Percentiles rank a stretch among this genome's conserved stretches.
phyloP scores from a whole-genome alignment of 2,888 invertebrate species.

The Dione juno region DNA sequence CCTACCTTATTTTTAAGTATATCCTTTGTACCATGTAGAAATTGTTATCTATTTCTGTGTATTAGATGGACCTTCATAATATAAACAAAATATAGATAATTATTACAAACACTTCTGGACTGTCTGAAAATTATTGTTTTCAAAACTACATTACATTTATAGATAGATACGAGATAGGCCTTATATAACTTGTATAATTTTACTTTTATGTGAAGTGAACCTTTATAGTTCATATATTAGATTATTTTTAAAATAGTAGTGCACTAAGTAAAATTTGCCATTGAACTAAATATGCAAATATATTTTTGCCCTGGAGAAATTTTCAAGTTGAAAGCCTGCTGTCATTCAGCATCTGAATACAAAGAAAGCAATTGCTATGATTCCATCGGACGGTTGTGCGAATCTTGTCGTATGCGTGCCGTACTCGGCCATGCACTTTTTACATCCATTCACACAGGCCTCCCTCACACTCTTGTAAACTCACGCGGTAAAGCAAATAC shows the following conservation, averaged over 20 bases:
- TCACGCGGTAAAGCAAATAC: constrained; percentile 40
- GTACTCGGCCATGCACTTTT: constrained; percentile 43
- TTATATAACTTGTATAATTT: too few species aligned
- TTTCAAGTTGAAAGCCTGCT: constrained; percentile 30
- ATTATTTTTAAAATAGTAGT: neutral
- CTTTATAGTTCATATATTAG: neutral
- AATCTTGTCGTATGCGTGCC: constrained; percentile 56
- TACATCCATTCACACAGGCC: constrained; percentile 47
- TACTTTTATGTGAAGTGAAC: too few species aligned
- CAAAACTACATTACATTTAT: too few species aligned
- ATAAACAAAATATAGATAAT: too few species aligned
- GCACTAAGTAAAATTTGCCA: neutral
- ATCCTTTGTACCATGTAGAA: too few species aligned
- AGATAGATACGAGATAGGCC: too few species aligned
- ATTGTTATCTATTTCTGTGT: too few species aligned
- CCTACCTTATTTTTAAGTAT: too few species aligned
- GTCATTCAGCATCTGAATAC: constrained; percentile 48
- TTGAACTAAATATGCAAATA: constrained; percentile 1
- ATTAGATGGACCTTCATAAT: too few species aligned
- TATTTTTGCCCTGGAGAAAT: constrained; percentile 20
- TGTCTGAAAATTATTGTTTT: too few species aligned
- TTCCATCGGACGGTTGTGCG: constrained; percentile 52
- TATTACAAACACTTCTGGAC: too few species aligned
- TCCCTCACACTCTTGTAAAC: constrained; percentile 40
- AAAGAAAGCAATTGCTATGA: constrained; percentile 58